A percentile compares a stretch with the other conserved stretches of the same genome.
phyloP scores from a whole-genome alignment of 1,140 invertebrate genomes.

The Calliphora vicina region DNA sequence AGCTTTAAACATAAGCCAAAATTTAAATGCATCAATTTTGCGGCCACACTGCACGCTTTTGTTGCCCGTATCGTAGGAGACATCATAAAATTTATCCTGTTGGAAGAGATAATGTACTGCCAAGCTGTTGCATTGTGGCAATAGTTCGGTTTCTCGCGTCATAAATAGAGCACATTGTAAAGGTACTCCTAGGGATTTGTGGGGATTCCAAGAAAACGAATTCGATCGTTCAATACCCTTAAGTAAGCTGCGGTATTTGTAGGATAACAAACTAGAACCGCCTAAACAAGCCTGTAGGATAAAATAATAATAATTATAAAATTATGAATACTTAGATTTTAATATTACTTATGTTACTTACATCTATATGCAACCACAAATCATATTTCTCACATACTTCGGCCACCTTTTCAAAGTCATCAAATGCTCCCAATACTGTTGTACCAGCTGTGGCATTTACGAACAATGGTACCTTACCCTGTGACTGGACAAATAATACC shows the following conservation, averaged over 20 bases:
- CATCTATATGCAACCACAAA: constrained; percentile 85
- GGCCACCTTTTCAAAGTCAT: constrained; percentile 79
- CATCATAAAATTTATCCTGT: constrained; percentile 93
- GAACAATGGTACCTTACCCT: constrained; percentile 70
- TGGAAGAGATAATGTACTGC: constrained; percentile 89
- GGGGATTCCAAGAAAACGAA: constrained; percentile 92
- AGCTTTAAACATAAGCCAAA: constrained; percentile 93
- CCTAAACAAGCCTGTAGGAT: constrained; percentile 74
- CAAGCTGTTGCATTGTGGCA: constrained; percentile 79
- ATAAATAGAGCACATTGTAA: constrained; percentile 89
- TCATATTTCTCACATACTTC: constrained; percentile 70
- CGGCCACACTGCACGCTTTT: constrained; percentile 93
- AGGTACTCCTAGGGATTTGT: constrained; percentile 89
- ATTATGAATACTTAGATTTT: background rate
- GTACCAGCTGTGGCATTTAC: constrained; percentile 80
- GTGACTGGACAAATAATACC: constrained; percentile 64
- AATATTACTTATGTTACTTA: constrained; percentile 16
- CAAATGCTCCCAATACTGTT: constrained; percentile 84
- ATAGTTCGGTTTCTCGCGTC: constrained; percentile 69
- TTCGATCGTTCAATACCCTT: constrained; percentile 65
- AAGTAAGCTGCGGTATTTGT: constrained; percentile 48
- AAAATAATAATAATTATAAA: background rate
- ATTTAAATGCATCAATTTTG: constrained; percentile 91
- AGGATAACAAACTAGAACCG: constrained; percentile 67
- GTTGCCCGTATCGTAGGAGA: constrained; percentile 89